Conservation (phyloP, 2,113 vertebrate species). For the Hippolais icterina region DNA sequence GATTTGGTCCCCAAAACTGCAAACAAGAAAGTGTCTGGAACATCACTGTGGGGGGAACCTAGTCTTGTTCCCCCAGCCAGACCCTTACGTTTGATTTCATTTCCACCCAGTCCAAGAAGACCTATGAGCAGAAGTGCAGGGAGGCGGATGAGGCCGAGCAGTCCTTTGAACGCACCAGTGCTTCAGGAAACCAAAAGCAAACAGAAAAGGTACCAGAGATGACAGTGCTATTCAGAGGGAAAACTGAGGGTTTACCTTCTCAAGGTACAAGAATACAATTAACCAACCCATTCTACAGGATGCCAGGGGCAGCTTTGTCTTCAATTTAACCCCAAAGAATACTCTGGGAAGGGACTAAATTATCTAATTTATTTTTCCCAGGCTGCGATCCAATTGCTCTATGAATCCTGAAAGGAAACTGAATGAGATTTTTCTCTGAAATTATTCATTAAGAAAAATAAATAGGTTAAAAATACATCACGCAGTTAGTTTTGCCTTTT, state of each 20-base stretch:
- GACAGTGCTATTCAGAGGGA: not conserved
- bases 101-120: slow-evolving; percentile 82
- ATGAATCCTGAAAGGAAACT: not conserved
- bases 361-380: not conserved
- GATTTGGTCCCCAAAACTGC: not conserved
- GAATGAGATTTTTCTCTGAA: not conserved
- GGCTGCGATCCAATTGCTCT: not conserved
- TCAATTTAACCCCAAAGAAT: not conserved
- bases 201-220: slow-evolving; percentile 83
- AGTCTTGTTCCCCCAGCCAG: not conserved
- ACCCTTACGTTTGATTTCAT: not conserved
- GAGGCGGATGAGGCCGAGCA: slow-evolving; percentile 89
- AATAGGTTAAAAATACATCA: not conserved
- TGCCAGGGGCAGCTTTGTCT: not conserved
- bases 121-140: slow-evolving; percentile 88
- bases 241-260: not conserved
- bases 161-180: slow-evolving; percentile 73
- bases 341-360: not conserved
- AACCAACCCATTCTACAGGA: not conserved
- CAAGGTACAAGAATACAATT: not conserved
- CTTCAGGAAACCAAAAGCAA: slow-evolving; percentile 83
- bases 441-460: not conserved
- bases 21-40: not conserved
- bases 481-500: not conserved
- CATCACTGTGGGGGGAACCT: not conserved